These are phyloP conservation scores for Synergus laeviventris DNA, from an alignment of 2,888 invertebrate genomes.

Conservation along the genomic window DNA sequence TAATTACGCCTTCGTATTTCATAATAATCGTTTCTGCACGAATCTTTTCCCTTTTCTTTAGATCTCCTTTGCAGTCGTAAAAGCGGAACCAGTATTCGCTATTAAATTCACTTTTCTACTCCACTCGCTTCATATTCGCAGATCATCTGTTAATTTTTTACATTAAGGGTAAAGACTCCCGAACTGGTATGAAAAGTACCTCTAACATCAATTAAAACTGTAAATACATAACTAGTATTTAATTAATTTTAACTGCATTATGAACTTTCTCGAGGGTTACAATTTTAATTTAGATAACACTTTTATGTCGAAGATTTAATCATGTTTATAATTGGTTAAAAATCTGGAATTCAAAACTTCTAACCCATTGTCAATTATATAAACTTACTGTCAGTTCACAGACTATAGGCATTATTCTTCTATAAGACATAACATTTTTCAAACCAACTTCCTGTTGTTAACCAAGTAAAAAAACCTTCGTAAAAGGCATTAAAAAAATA, in stretches of 20 bases:
- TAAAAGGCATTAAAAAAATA: background rate
- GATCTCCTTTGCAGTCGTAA: conserved; percentile 41
- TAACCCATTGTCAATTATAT: no score
- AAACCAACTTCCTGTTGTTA: background rate
- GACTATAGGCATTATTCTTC: background rate
- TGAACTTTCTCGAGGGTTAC: background rate
- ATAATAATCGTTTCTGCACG: conserved; percentile 66
- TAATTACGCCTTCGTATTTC: conserved; percentile 72
- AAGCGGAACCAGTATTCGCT: conserved; percentile 44
- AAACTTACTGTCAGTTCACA: no score
- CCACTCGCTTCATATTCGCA: background rate
- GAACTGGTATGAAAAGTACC: background rate
- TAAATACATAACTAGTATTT: background rate
- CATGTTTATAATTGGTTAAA: no score
- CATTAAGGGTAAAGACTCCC: background rate
- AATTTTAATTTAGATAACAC: background rate
- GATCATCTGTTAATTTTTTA: conserved; percentile 16
- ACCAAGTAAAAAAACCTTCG: background rate
- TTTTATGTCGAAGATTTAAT: no score
- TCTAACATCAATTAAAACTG: conserved; percentile 12
- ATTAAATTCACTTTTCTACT: conserved; percentile 43
- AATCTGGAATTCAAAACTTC: no score
- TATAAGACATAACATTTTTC: background rate
- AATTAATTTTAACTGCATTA: background rate
- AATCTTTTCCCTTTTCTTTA: conserved; percentile 48